phyloP scores from a whole-genome alignment of 2,113 vertebrate genomes.

The Passerina amoena region DNA sequence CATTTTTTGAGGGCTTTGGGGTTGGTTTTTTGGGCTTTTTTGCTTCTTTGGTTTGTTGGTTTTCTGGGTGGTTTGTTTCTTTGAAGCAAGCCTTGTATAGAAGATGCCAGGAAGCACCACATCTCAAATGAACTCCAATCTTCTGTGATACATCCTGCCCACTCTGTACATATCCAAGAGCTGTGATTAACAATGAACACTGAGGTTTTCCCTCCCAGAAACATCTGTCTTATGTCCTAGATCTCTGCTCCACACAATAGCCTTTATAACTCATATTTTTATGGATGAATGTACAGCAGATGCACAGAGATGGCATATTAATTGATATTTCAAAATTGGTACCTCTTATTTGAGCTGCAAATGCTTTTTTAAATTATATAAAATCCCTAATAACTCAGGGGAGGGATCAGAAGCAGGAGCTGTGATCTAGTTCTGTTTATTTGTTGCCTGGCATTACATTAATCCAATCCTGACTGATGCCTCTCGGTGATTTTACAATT shows the following conservation, averaged over 20 bases:
- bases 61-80: not conserved
- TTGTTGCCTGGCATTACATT: not conserved
- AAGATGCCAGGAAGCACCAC: not conserved
- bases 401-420: not conserved
- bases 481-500: not conserved
- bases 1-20: not conserved
- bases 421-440: not conserved
- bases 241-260: not conserved
- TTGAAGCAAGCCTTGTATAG: not conserved
- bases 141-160: not conserved
- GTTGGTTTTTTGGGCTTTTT: accelerated
- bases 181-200: not conserved
- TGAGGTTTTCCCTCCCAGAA: not conserved
- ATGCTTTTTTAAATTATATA: not conserved
- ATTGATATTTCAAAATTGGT: not conserved
- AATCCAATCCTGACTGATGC: not conserved
- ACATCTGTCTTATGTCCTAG: conserved; percentile 18
- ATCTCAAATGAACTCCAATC: not conserved
- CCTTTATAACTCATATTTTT: not conserved
- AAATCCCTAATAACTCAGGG: not conserved
- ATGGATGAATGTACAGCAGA: not conserved
- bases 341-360: not conserved
- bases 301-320: not conserved
- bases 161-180: not conserved
- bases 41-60: not conserved